phyloP scores from a whole-genome alignment of 2,888 invertebrate genomes.

The Sinotaia quadrata region DNA sequence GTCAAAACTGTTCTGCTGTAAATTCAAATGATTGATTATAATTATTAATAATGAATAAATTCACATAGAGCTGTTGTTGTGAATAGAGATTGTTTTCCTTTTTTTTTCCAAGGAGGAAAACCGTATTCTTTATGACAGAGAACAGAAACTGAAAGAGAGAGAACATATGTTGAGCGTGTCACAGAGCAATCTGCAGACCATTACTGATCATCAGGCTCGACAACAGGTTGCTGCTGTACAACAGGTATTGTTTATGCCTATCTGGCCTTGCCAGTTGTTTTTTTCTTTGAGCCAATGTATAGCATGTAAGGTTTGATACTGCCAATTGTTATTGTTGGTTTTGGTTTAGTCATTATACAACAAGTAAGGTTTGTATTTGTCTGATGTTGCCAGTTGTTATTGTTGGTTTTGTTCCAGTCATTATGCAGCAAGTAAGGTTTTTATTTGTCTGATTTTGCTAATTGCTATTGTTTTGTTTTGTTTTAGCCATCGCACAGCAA shows the following conservation, averaged over 20 bases:
- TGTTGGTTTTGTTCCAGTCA: no score
- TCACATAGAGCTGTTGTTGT: background rate
- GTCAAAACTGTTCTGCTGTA: background rate
- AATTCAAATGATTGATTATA: background rate
- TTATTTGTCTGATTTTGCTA: no score
- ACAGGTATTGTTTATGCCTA: slow-evolving; percentile 34
- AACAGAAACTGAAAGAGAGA: slow-evolving; percentile 58
- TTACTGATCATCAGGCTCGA: slow-evolving; percentile 60
- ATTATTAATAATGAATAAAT: background rate
- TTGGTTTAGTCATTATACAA: no score
- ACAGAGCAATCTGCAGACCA: slow-evolving; percentile 60
- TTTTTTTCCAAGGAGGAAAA: slow-evolving; percentile 53
- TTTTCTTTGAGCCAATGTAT: no score
- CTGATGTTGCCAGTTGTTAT: no score
- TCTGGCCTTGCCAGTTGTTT: no score
- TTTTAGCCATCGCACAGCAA: no score
- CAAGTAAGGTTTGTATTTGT: no score
- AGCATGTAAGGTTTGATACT: no score
- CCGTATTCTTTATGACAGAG: slow-evolving; percentile 54
- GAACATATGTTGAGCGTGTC: slow-evolving; percentile 61
- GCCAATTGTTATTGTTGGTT: no score
- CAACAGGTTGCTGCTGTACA: slow-evolving; percentile 53
- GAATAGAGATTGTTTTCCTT: background rate
- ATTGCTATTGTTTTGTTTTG: no score
- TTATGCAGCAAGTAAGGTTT: no score